A percentile compares a stretch with the other conserved stretches of the same genome.
These are phyloP conservation scores for Archips xylosteana DNA, from an alignment of 2,888 invertebrate species.

Conservation along the genomic window DNA sequence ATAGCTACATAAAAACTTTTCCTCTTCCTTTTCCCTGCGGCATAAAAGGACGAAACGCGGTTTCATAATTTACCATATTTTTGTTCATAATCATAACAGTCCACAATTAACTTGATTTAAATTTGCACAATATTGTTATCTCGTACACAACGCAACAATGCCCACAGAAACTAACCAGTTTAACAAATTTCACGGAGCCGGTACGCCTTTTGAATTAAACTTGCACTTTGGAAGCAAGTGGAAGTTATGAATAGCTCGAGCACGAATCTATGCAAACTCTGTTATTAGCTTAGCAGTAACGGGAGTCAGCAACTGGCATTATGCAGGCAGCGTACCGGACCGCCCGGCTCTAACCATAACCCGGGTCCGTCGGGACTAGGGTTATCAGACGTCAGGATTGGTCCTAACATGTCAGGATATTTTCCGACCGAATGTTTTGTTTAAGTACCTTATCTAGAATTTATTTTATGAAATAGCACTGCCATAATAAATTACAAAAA, in stretches of 20 bases:
- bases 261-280: conserved; percentile 62
- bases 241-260: conserved; percentile 51
- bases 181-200: conserved; percentile 35
- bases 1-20: conserved; percentile 11
- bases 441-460: no score
- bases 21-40: neutral
- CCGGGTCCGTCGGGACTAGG: conserved; percentile 14
- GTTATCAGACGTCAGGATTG: neutral
- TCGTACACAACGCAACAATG: conserved; percentile 13
- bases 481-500: neutral
- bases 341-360: conserved; percentile 54
- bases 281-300: conserved; percentile 74
- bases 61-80: neutral
- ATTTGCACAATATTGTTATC: conserved; percentile 15
- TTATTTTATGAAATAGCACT: no score
- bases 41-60: conserved; percentile 1
- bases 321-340: conserved; percentile 56
- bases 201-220: conserved; percentile 40
- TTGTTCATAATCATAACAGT: neutral
- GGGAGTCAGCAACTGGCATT: conserved; percentile 58
- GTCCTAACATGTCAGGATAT: neutral
- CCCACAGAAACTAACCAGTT: conserved; percentile 17
- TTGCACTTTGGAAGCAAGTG: conserved; percentile 34
- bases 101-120: conserved; percentile 4
- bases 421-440: neutral